Conservation (phyloP, 2,797 vertebrate species). For the Coendou prehensilis region DNA sequence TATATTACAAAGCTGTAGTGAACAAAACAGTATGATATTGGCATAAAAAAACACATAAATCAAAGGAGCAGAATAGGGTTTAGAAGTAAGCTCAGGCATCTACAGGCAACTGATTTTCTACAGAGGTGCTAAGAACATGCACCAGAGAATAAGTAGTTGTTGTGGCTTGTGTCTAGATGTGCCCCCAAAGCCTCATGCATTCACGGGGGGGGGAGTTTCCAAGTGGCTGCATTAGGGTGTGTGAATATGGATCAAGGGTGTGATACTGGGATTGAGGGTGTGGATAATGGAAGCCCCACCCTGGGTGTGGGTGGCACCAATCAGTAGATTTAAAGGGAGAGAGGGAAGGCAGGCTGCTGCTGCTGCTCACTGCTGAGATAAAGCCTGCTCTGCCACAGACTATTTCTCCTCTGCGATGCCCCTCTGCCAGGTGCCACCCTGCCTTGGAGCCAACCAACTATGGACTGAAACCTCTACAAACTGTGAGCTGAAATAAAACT, state of each 20-base stretch:
- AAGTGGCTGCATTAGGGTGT: background rate
- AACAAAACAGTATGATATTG: background rate
- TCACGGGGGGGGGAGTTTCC: background rate
- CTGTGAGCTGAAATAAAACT: background rate
- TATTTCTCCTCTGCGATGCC: background rate
- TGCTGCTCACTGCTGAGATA: background rate
- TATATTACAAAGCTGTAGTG: background rate
- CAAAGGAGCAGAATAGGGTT: background rate
- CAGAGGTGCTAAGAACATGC: background rate
- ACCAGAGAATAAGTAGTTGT: background rate
- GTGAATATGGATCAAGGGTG: background rate
- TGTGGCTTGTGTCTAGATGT: background rate
- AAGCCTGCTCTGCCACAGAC: background rate
- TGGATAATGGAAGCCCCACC: background rate
- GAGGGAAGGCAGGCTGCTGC: background rate
- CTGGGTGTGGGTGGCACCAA: background rate
- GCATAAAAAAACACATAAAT: background rate
- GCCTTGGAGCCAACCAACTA: background rate
- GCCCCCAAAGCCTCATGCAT: background rate
- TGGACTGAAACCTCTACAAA: background rate
- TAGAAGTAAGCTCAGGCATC: background rate
- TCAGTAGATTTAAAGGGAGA: background rate
- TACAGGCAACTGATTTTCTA: background rate
- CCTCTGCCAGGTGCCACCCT: background rate
- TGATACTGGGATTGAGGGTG: background rate